Base-by-base conservation (phyloP, 2,113 vertebrate species). In the Empidonax alnorum region DNA sequence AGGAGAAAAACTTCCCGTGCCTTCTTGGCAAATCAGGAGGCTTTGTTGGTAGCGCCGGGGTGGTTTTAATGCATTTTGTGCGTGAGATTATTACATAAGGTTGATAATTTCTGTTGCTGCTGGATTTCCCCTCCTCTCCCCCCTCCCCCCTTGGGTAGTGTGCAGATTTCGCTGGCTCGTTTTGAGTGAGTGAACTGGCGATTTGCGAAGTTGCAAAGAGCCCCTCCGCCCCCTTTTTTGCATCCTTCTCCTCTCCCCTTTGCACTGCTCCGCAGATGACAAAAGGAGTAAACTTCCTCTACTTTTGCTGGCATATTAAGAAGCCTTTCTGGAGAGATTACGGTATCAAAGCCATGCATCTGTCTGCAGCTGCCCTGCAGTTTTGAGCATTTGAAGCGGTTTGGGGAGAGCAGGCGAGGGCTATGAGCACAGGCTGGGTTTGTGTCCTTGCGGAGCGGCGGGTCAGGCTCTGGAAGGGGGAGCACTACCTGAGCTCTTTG, bases 251-350 rank as follows among this genome's bases (percentile, higher is more conserved):
- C 85, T 86, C 56, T 53, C 84, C 76, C 63, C 77, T 85, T 90
- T 79, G 87, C 92, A 35, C 87, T 39, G 89, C 73, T 69, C 62
- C 75, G 82, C 85, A 42, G 92, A 96, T 96, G 94, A 97, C 96
- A 96, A 97, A 97, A 96, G 94, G 93, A 92, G 88, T 91, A 94
- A 97, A 97, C 96, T 96, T 97, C 96, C 96, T 96, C 87, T 90
- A 86, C 87, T 96, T 94, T 92, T 81, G 75, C 76, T 93, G 92
- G 92, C 90, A 65, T 68, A 92, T 76, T 89, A 72, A 89, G 92
- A 96, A 77, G 63, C 82, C 78, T 93, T 93, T 93, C 91, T 94
- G 93, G 79, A 79, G 82, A 87, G 83, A 96, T 92, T 96, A 93
- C 90, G 92, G 83, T 94, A 95, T 92, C 90, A 88, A 94, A 96